Evolutionary conservation across 1,140 invertebrate species (phyloP), one percentile per base, ranked within the genome.

Genomic region (Drosophila equinoxialis): DNA sequence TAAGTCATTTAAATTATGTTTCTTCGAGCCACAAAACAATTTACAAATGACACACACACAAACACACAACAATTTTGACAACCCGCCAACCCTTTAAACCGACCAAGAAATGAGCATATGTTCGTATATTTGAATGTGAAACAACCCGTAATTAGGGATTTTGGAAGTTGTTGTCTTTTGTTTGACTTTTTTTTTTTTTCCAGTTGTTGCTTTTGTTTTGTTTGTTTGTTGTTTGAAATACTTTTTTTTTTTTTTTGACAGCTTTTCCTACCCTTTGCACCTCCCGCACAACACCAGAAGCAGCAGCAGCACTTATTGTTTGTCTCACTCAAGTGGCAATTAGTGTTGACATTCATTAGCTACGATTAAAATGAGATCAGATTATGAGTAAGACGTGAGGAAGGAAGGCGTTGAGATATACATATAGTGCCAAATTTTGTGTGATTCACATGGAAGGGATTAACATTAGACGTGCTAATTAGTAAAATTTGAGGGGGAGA

Each of bases 321-420:
- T 51, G 48, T 30, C 54, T 30, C 73, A 70, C 65, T 76, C 73
- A 76, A 76, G 73, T 67, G 64, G 77, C 83, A 86, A 86, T 86
- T 86, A 86, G 79, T 68, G 83, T 83, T 86, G 83, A 86, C 83
- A 87, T 71, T 86, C 83, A 86, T 86, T 86, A 83, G 76, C 81
- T 68, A 77, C 80, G 85, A 86, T 86, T 86, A 87, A 87, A 86
- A 62, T 77, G 79, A 87, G 83, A 86, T 86, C 83, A 87, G 83
- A 86, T 86, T 86, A 57, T 68, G 72, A 74, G 66, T 69, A 74
- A 65, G 81, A 83, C 81, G 77, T 84, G 81, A 77, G 65, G n/a
- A n/a, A 33, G 62, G 69, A 64, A 64, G 70, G 57, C 69, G 51
- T 77, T 42, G 39, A 65, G 54, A 57, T 42, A 64, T 57, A 6